Evolutionary conservation across 2,113 vertebrate species (phyloP).

Genomic region (Glaucomys volans): DNA sequence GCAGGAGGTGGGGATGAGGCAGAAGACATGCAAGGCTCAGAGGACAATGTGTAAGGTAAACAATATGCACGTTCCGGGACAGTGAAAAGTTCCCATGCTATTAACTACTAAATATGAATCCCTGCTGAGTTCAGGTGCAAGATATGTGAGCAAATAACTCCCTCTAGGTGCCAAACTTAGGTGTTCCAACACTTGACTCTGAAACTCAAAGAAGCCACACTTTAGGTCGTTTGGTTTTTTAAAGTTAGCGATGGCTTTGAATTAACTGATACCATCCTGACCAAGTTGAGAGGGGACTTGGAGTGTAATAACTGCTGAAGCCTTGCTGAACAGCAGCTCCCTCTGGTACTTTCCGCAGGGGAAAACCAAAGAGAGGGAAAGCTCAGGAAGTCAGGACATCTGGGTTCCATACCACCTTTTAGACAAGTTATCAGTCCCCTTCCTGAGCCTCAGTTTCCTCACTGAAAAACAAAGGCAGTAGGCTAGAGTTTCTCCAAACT

Average conservation of each 20-base stretch:
- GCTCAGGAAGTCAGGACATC: background rate
- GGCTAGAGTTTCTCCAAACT: background rate
- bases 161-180: background rate
- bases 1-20: background rate
- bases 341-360: background rate
- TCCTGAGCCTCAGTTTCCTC: background rate
- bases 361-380: background rate
- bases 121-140: conserved; percentile 31
- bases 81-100: background rate
- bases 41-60: background rate
- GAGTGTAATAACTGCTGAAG: background rate
- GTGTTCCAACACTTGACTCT: background rate
- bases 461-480: background rate
- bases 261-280: background rate
- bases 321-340: background rate
- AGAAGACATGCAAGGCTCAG: background rate
- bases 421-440: background rate
- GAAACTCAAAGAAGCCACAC: background rate
- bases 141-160: background rate
- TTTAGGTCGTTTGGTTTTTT: background rate
- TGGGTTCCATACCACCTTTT: too few species aligned
- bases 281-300: background rate
- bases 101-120: conserved; percentile 37
- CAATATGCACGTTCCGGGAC: background rate
- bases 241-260: background rate